Evolutionary conservation across 2,797 vertebrate genomes (phyloP), one percentile per base, ranked within the genome.

Genomic region (Pangasius sanitwongsei): DNA sequence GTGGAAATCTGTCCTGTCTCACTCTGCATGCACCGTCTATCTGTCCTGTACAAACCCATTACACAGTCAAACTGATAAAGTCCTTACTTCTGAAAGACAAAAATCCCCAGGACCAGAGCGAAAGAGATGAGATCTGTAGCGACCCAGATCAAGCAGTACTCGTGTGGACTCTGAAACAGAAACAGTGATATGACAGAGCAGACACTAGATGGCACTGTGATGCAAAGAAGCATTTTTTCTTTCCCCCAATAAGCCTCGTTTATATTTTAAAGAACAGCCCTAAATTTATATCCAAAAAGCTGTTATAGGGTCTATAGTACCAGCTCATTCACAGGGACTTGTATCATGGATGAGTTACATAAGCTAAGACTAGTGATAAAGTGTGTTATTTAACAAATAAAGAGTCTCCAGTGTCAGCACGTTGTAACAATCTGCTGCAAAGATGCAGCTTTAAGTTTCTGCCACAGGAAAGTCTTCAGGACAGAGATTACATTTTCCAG

Each of bases 81-180:
- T 91, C 97, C 98, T 98, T 97, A 99, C 99, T 98, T 99, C 94
- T 99, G 99, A 93, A 98, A 96, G 94, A 99, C 93, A 93, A 99
- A 99, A 94, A 99, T 97, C 95, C 97, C 98, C 90, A 98, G 89
- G 93, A 99, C 97, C 90, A 98, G 90, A 89, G 95, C 95, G 92
- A 99, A 97, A 91, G 99, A 99, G 95, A 98, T 87, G 91, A 99
- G 93, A 95, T 99, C 98, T 48, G 97, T 96, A 0, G 96, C 96
- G 92, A 99, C 97, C 99, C 99, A 99, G 93, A 99, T 96, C 87
- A 98, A 94, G 92, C 93, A 95, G 95, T 99, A 99, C 93, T 98
- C 97, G 55, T 97, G 94, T 61, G 97, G 98, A 93, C 96, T 95
- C 99, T 99, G 96, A 59, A 96, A 94, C 31, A 90, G 23, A 72